Evolutionary conservation across 2,113 vertebrate species (phyloP).

Genomic region (Corydoras sp.): DNA sequence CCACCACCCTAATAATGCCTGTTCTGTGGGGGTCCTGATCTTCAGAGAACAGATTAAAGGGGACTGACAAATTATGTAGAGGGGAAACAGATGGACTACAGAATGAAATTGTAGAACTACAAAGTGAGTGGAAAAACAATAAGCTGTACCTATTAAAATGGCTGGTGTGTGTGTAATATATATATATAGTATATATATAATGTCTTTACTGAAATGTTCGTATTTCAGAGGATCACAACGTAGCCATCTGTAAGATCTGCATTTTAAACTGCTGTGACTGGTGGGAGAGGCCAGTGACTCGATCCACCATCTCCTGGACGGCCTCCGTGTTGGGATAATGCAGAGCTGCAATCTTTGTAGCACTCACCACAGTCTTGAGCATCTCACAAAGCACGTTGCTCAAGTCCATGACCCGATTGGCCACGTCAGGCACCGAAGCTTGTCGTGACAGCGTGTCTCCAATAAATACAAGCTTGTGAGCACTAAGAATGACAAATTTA

Average conservation of each 20-base stretch:
- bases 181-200: too few relatives aligned
- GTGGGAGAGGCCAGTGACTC: slow-evolving; percentile 81
- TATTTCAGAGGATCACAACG: slow-evolving; percentile 59
- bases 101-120: too few relatives aligned
- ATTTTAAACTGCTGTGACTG: slow-evolving; percentile 83
- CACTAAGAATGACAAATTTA: slow-evolving; percentile 93
- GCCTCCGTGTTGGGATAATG: slow-evolving; percentile 82
- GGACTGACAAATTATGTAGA: too few relatives aligned
- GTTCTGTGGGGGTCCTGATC: too few relatives aligned
- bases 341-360: slow-evolving; percentile 86
- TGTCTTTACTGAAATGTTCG: too few relatives aligned
- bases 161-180: too few relatives aligned
- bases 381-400: slow-evolving; percentile 90
- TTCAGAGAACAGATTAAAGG: too few relatives aligned
- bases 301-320: slow-evolving; percentile 90
- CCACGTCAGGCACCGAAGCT: slow-evolving; percentile 73
- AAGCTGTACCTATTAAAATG: too few relatives aligned
- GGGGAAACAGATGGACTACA: too few relatives aligned
- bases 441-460: slow-evolving; percentile 88
- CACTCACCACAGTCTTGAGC: slow-evolving; percentile 82
- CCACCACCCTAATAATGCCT: too few relatives aligned
- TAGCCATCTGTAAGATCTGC: slow-evolving; percentile 79
- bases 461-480: slow-evolving; percentile 97
- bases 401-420: slow-evolving; percentile 84
- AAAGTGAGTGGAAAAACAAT: too few relatives aligned